These are phyloP conservation scores for Elgaria multicarinata DNA, from an alignment of 2,113 vertebrate species.

Conservation along the genomic window DNA sequence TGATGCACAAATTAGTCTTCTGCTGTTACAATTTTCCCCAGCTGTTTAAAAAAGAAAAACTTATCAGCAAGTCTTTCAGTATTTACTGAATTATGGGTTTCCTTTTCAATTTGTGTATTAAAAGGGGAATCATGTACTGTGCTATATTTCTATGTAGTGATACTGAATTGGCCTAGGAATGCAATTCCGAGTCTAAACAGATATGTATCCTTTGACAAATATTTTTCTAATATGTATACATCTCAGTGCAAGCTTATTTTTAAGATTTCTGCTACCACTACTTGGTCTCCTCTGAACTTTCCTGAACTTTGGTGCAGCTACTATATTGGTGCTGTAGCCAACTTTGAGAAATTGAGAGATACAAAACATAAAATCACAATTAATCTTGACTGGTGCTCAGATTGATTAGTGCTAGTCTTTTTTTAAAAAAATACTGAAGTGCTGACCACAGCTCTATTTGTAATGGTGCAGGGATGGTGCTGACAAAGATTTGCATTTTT, in stretches of 20 bases:
- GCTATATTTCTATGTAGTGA: neutral
- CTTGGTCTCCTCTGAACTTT: neutral
- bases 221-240: neutral
- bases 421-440: slow-evolving; percentile 16
- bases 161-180: slow-evolving; percentile 13
- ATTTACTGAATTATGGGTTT: neutral
- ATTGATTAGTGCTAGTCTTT: slow-evolving; percentile 2
- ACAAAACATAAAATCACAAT: neutral
- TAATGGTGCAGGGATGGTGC: slow-evolving; percentile 30
- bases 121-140: neutral
- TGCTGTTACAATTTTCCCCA: neutral
- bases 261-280: neutral
- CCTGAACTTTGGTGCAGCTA: slow-evolving; percentile 7
- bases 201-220: neutral
- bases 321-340: slow-evolving; percentile 24
- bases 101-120: neutral
- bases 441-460: slow-evolving; percentile 5
- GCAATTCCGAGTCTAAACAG: neutral
- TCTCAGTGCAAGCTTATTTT: neutral
- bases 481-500: slow-evolving; percentile 35
- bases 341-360: slow-evolving; percentile 1
- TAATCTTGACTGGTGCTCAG: neutral
- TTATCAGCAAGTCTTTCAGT: neutral
- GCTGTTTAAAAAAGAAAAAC: neutral
- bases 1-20: neutral